These are phyloP conservation scores for Subanguina moxae DNA, from an alignment of 1,140 invertebrate genomes.

Conservation along the genomic window DNA sequence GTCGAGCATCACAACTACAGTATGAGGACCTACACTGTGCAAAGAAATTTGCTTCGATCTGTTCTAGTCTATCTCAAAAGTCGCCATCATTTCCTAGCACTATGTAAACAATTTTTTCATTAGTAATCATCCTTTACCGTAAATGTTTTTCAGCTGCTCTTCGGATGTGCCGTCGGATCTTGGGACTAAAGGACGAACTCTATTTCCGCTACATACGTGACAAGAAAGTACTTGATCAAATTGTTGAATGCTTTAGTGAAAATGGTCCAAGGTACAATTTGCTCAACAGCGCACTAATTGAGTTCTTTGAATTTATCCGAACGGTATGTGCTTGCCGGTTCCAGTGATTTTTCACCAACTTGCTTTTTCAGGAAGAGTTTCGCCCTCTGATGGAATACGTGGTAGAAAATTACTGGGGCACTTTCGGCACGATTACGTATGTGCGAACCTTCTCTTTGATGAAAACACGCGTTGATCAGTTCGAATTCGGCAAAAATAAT, in stretches of 20 bases:
- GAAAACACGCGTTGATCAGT: slow-evolving; percentile 42
- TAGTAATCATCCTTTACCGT: neutral
- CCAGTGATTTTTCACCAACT: slow-evolving; percentile 3
- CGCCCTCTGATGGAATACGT: slow-evolving; percentile 47
- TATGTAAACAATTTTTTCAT: slow-evolving; percentile 68
- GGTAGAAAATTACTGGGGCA: slow-evolving; percentile 39
- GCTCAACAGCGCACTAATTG: slow-evolving; percentile 94
- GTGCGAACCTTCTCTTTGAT: slow-evolving; percentile 50
- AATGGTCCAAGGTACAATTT: slow-evolving; percentile 97
- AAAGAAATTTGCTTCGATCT: slow-evolving; percentile 87
- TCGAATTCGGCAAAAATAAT: neutral
- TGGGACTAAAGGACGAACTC: slow-evolving; percentile 94
- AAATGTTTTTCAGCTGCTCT: slow-evolving; percentile 69
- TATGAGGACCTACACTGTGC: slow-evolving; percentile 94
- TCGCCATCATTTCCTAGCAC: slow-evolving; percentile 91
- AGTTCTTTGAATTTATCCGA: slow-evolving; percentile 95
- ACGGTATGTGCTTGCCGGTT: slow-evolving; percentile 32
- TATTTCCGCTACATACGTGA: slow-evolving; percentile 95
- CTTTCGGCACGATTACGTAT: slow-evolving; percentile 43
- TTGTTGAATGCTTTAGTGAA: slow-evolving; percentile 88
- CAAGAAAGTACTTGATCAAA: slow-evolving; percentile 86
- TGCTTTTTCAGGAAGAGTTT: slow-evolving; percentile 51
- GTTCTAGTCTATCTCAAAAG: slow-evolving; percentile 95
- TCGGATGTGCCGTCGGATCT: slow-evolving; percentile 91
- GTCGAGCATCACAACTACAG: slow-evolving; percentile 85